Percentiles rank a stretch among this genome's conserved stretches.
Evolutionary conservation across 2,888 invertebrate species (phyloP).

Genomic region (Leptothorax acervorum): DNA sequence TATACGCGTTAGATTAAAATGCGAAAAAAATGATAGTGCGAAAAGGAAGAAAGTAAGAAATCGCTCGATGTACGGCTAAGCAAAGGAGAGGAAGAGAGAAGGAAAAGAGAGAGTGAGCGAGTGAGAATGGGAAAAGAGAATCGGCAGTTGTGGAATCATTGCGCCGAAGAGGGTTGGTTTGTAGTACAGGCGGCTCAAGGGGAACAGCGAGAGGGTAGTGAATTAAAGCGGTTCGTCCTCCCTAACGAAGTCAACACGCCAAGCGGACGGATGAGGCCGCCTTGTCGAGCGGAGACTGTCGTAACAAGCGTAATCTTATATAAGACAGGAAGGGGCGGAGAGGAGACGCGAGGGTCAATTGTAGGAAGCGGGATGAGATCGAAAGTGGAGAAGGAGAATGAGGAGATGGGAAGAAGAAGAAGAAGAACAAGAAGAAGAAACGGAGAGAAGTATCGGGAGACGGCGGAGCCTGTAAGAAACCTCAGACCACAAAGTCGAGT

Average conservation of each 20-base stretch:
- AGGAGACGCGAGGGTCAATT: constrained; percentile 70
- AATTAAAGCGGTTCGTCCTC: constrained; percentile 80
- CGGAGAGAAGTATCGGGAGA: constrained; percentile 41
- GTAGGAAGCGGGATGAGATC: constrained; percentile 66
- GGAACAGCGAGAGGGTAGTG: constrained; percentile 70
- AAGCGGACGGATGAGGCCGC: constrained; percentile 72
- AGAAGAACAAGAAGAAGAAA: background rate
- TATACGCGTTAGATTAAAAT: constrained; percentile 6
- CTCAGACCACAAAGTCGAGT: constrained; percentile 72
- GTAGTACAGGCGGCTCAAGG: constrained; percentile 58
- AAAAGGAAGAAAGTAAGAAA: background rate
- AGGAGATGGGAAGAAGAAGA: constrained; percentile 17
- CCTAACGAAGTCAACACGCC: constrained; percentile 82
- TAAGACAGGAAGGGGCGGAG: constrained; percentile 70
- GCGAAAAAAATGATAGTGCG: background rate
- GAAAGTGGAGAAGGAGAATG: constrained; percentile 39
- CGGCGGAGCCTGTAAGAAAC: constrained; percentile 68
- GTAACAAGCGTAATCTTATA: constrained; percentile 83
- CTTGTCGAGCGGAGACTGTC: constrained; percentile 78
- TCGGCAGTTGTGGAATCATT: constrained; percentile 57
- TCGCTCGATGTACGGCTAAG: background rate
- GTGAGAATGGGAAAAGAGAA: constrained; percentile 21
- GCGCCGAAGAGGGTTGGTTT: constrained; percentile 59
- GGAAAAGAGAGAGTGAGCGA: background rate
- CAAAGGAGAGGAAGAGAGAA: background rate